Conservation (phyloP, 2,888 invertebrate genomes). For the Ochropleura leucogaster region DNA sequence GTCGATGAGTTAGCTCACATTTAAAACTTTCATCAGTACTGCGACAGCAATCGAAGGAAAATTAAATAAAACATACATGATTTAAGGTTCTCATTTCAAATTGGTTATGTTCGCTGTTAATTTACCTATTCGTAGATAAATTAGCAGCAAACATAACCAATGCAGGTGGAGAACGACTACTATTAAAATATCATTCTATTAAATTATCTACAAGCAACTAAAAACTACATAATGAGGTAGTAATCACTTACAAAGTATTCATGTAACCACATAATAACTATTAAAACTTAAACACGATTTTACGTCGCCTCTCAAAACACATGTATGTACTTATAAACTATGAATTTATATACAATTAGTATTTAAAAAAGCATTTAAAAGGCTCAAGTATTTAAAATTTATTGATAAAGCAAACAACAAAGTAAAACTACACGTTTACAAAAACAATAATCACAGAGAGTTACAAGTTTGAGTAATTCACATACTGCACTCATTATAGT, state of each 20-base stretch:
- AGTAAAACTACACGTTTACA: slow-evolving; percentile 25
- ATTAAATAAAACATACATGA: not conserved
- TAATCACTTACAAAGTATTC: slow-evolving; percentile 33
- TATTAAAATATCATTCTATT: slow-evolving; percentile 8
- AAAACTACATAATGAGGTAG: slow-evolving; percentile 51
- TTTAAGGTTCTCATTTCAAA: not conserved
- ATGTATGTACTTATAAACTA: slow-evolving; percentile 5
- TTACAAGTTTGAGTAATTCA: slow-evolving; percentile 16
- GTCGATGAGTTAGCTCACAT: not conserved
- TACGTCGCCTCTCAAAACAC: not conserved
- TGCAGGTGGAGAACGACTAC: not conserved
- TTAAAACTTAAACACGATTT: slow-evolving; percentile 19
- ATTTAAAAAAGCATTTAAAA: not conserved
- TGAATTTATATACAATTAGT: slow-evolving; percentile 8
- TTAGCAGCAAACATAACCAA: too few relatives aligned
- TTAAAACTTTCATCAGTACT: not conserved
- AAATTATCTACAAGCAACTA: slow-evolving; percentile 21
- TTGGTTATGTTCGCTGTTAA: not conserved
- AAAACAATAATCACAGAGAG: slow-evolving; percentile 42
- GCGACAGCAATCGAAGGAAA: not conserved
- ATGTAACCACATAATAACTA: slow-evolving; percentile 10
- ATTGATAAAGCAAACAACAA: slow-evolving; percentile 5
- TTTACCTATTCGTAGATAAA: too few relatives aligned
- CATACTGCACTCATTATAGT: slow-evolving; percentile 6
- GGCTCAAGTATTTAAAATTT: not conserved